Evolutionary conservation across 2,888 invertebrate genomes (phyloP).

Genomic region (Therioaphis trifolii): DNA sequence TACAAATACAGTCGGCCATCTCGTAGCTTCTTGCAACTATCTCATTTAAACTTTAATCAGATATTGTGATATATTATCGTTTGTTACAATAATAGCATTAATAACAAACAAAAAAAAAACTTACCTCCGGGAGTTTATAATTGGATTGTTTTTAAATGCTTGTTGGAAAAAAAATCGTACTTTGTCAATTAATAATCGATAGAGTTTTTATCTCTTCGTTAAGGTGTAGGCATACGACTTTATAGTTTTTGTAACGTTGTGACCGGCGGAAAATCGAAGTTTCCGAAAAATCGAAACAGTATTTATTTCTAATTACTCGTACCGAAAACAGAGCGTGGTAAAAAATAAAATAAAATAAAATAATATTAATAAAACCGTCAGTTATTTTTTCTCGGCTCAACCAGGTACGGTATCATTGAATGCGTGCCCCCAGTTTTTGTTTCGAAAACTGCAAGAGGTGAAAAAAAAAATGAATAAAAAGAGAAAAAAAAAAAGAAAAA

Average conservation of each 20-base stretch:
- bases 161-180: neutral
- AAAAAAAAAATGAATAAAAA: too few species aligned
- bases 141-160: slow-evolving; percentile 27
- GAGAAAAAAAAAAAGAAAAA: too few species aligned
- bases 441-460: slow-evolving; percentile 21
- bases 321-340: too few species aligned
- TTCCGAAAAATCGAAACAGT: neutral
- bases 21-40: neutral
- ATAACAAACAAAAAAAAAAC: slow-evolving; percentile 6
- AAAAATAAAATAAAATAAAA: neutral
- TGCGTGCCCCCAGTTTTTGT: slow-evolving; percentile 6
- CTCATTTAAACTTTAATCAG: slow-evolving; percentile 55
- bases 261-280: neutral
- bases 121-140: slow-evolving; percentile 15
- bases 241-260: neutral
- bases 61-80: slow-evolving; percentile 12
- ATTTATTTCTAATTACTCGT: slow-evolving; percentile 48
- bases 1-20: slow-evolving; percentile 5
- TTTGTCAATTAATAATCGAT: neutral
- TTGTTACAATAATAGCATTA: slow-evolving; percentile 1
- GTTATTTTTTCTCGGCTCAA: slow-evolving; percentile 42
- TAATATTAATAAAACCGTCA: neutral
- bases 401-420: slow-evolving; percentile 1
- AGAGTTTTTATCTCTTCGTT: neutral
- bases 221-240: neutral